These are phyloP conservation scores for Callorhinus ursinus DNA, from an alignment of 2,113 vertebrate genomes.

Conservation along the genomic window DNA sequence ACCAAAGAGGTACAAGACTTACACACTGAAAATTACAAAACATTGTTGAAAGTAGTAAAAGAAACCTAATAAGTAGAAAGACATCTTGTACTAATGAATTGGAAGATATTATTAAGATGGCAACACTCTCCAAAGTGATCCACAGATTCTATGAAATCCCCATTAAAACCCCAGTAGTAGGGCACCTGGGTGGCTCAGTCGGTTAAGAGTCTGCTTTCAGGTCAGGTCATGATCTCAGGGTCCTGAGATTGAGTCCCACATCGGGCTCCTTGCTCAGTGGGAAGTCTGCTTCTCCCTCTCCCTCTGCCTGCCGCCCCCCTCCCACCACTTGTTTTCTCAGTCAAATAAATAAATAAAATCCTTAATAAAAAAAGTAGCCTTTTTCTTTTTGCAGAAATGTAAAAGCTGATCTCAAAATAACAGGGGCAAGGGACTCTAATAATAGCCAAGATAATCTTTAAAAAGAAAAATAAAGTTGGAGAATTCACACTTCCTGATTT, in stretches of 20 bases:
- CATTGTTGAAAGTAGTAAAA: neutral
- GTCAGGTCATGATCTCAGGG: no score
- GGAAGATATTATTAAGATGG: neutral
- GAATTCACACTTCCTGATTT: neutral
- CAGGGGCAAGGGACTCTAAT: neutral
- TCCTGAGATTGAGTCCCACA: no score
- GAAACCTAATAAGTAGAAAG: neutral
- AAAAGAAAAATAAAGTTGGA: neutral
- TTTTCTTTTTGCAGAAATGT: neutral
- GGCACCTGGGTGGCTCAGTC: no score
- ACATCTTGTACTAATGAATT: neutral
- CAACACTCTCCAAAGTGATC: neutral
- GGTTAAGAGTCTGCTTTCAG: no score
- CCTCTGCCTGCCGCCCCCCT: no score
- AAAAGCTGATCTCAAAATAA: slow-evolving; percentile 23
- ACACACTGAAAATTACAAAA: neutral
- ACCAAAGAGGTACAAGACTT: neutral
- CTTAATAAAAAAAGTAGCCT: neutral
- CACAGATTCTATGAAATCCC: neutral
- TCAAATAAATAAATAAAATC: neutral
- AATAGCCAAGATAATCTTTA: neutral
- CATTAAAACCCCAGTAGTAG: neutral
- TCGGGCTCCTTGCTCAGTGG: no score
- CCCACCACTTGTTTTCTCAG: no score
- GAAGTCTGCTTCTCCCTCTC: no score